phyloP scores from a whole-genome alignment of 1,140 invertebrate species.

The Trichonephila clavata region DNA sequence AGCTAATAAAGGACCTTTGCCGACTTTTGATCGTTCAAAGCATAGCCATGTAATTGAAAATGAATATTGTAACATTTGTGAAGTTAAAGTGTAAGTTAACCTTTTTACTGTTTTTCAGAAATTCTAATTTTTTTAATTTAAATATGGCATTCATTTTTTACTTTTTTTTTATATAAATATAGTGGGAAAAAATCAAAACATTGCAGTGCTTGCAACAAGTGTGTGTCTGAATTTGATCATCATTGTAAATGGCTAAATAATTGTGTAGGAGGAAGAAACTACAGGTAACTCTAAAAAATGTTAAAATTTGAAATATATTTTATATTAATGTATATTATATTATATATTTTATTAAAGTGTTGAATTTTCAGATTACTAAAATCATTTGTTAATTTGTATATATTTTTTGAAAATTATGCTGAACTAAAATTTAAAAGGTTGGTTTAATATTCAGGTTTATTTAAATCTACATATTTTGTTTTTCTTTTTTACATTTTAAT shows the following conservation, averaged over 20 bases:
- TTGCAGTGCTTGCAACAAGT: constrained; percentile 98
- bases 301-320: too few species aligned
- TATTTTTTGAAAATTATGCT: too few species aligned
- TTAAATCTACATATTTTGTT: too few species aligned
- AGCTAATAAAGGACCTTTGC: constrained; percentile 80
- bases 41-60: constrained; percentile 97
- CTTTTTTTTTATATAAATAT: constrained; percentile 75
- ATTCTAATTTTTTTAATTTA: background rate
- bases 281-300: constrained; percentile 82
- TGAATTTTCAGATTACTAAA: too few species aligned
- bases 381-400: too few species aligned
- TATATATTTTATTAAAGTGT: too few species aligned
- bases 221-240: constrained; percentile 93
- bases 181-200: constrained; percentile 88
- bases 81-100: constrained; percentile 85
- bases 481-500: too few species aligned
- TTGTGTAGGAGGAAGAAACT: constrained; percentile 95
- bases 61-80: constrained; percentile 95
- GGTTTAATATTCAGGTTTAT: too few species aligned
- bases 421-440: too few species aligned
- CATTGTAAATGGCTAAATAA: constrained; percentile 99
- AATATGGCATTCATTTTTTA: background rate
- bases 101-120: background rate
- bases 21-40: constrained; percentile 91
- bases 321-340: too few species aligned